Evolutionary conservation across 1,140 invertebrate species (phyloP), one percentile per base, ranked within the genome.

Genomic region (Hyles vespertilio): DNA sequence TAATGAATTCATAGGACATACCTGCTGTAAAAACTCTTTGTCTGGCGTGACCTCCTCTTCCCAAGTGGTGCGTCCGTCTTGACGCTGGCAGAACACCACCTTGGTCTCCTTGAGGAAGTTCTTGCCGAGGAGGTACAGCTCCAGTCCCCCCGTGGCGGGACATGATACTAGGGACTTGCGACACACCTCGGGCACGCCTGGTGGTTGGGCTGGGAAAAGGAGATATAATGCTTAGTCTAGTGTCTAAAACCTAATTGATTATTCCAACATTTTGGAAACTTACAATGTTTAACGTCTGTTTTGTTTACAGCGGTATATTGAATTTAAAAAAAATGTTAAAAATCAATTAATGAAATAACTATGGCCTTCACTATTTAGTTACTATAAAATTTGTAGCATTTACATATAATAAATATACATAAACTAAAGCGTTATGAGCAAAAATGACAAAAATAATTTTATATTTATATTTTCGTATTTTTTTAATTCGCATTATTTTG

Each of bases 71-170:
- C 48, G 87, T 80, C 72, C 79, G 84, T 77, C 91, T 77, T 69
- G 93, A 72, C 70, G 87, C 89, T 74, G 96, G 89, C 85, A 95
- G 93, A 99, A 98, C 46, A 97, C 91, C 6, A 99, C 94, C 55
- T 93, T 92, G 2, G 97, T 97, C 85, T 98, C 97, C 89, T 98
- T 98, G 9, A 98, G 91, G 81, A 99, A 99, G 88, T 99, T 99
- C 87, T 99, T 98, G 7, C 98, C 98, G 54, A 99, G 93, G 50
- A 99, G 95, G 81, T 98, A 98, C 10, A 99, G 87, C 77, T 98
- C 97, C n/a, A 94, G 80, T 1, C 96, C 96, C 5, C 97, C 98
- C 48, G 91, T 92, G 0, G 94, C 94, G 6, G 93, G 92, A 74
- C 94, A 95, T 12, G 94, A 94, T 12, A 92, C 92, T 5, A 97